Evolutionary conservation across 1,140 invertebrate species (phyloP), one percentile per base, ranked within the genome.

Genomic region (Danaus plexippus): DNA sequence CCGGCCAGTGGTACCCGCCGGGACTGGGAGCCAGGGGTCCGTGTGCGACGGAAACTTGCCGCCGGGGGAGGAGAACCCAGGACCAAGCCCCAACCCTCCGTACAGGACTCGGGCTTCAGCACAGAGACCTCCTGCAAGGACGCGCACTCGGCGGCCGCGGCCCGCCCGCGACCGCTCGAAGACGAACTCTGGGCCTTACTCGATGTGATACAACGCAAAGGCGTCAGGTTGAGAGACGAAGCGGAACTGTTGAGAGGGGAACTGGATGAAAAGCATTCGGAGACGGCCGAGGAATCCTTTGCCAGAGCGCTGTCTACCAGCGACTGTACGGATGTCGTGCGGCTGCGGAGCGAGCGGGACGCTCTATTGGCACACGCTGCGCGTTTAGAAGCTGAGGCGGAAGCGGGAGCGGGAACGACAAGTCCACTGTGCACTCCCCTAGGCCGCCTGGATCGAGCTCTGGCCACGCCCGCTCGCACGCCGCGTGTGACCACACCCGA

Each of bases 21-120:
- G 41, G 92, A 94, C 71, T 94, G 93, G 93, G 92, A 94, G 80
- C 92, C 94, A 0, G 94, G 94, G 7, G 92, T 95, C 67, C 89
- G 93, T 13, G 91, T 94, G 47, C 89, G 93, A 47, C 87, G 91
- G n/a, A 92, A 94, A 73, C 75, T 92, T 55, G 89, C 73, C 67
- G 90, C 63, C 89, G 91, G 51, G 78, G 90, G 62, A 87, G 91
- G 75, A 76, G 91, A 67, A 61, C 54, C 89, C 88, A 59, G 92
- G 88, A 22, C 88, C 89, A 69, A 92, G 89, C 76, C 89, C 87
- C 64, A 93, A 89, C 82, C 92, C 58, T 91, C 92, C 47, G 92
- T 95, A 9, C 94, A 95, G 76, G 94, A 95, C 78, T 94, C 93
- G 10, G 94, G 94, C 40, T 95, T 95, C 84, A 95, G 93, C 77